Evolutionary conservation across 2,797 vertebrate species (phyloP).

Genomic region (Hozukius guyotensis): DNA sequence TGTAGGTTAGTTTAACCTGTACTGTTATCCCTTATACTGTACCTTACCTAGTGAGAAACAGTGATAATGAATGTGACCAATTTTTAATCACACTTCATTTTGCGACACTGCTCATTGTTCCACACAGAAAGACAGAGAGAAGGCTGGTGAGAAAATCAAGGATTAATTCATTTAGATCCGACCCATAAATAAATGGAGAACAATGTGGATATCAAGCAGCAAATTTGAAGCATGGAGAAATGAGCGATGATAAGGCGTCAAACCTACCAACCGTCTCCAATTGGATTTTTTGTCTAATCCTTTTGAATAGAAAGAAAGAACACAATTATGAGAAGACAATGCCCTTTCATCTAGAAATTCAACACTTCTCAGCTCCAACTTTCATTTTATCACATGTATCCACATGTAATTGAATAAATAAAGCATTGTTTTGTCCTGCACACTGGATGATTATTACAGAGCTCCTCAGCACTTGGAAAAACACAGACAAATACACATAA

Average conservation of each 20-base stretch:
- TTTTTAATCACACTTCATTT: slow-evolving; percentile 30
- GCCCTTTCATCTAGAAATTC: slow-evolving; percentile 36
- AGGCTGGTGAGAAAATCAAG: slow-evolving; percentile 5
- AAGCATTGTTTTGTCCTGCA: slow-evolving; percentile 11
- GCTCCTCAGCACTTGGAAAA: not conserved
- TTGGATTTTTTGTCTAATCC: slow-evolving; percentile 54
- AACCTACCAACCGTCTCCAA: slow-evolving; percentile 45
- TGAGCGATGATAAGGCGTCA: slow-evolving; percentile 36
- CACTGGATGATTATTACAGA: not conserved
- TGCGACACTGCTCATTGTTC: slow-evolving; percentile 1
- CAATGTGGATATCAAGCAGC: slow-evolving; percentile 47
- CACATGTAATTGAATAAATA: slow-evolving; percentile 21
- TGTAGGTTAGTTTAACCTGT: not conserved
- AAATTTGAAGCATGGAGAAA: slow-evolving; percentile 45
- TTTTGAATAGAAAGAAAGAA: slow-evolving; percentile 42
- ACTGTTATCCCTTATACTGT: not conserved
- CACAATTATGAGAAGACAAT: slow-evolving; percentile 53
- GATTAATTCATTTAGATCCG: slow-evolving; percentile 42
- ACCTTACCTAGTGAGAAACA: not conserved
- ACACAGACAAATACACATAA: not conserved
- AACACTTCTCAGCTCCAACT: slow-evolving; percentile 38
- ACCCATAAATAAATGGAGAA: slow-evolving; percentile 44
- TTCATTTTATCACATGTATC: slow-evolving; percentile 14
- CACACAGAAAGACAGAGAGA: not conserved
- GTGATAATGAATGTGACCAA: not conserved